Percentiles rank a stretch among this genome's conserved stretches.
phyloP scores from a whole-genome alignment of 2,888 invertebrate genomes.

The Xestia c-nigrum region DNA sequence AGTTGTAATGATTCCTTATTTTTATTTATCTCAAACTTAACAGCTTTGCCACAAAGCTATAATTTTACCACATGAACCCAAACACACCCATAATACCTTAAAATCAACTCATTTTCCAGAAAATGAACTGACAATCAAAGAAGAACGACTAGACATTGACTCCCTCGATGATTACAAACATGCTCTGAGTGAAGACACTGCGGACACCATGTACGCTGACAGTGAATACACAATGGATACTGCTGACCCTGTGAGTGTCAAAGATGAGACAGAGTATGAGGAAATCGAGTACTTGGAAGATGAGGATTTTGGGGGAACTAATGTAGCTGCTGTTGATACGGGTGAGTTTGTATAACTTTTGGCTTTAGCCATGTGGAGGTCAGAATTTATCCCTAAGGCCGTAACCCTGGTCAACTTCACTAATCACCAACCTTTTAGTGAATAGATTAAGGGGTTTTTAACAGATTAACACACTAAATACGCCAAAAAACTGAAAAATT shows the following conservation, averaged over 20 bases:
- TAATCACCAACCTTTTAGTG: background rate
- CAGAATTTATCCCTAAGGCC: background rate
- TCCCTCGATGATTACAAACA: background rate
- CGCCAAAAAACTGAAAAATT: background rate
- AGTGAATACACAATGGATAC: slow-evolving; percentile 20
- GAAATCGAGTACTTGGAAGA: slow-evolving; percentile 74
- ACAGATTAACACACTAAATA: background rate
- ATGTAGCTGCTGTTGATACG: slow-evolving; percentile 16
- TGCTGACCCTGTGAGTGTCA: slow-evolving; percentile 8
- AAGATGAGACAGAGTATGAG: slow-evolving; percentile 58
- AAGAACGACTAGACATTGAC: background rate
- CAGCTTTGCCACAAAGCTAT: background rate
- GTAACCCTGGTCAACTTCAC: background rate
- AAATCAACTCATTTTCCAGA: slow-evolving; percentile 21
- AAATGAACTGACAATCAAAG: slow-evolving; percentile 1
- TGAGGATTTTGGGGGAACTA: slow-evolving; percentile 35
- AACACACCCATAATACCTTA: background rate
- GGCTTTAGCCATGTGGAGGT: background rate
- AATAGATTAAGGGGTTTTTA: background rate
- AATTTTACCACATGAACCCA: background rate
- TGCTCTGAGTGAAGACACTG: slow-evolving; percentile 1
- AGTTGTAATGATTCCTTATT: background rate
- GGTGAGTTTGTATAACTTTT: slow-evolving; percentile 37
- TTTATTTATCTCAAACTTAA: background rate
- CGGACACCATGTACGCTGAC: slow-evolving; percentile 2